Evolutionary conservation across 2,113 vertebrate species (phyloP), one percentile per base, ranked within the genome.

Genomic region (Chloropsis hardwickii): DNA sequence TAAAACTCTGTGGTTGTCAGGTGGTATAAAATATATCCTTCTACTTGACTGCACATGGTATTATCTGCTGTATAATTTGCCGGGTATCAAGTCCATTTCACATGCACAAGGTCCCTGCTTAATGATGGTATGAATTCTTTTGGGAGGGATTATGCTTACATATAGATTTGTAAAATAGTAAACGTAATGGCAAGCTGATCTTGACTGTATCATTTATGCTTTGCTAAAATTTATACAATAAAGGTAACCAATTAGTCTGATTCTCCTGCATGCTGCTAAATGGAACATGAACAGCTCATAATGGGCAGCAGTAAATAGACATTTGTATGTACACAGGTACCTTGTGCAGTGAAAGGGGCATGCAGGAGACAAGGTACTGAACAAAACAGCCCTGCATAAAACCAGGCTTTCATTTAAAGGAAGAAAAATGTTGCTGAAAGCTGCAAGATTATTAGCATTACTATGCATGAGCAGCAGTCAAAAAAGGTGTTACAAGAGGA

Each of bases 391-490:
- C 50, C 74, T 83, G 81, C 64, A 77, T 73, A 93, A 94, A 94
- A 78, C 22, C 53, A 92, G 78, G 48, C 60, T 81, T 86, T 94
- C 83, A 65, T 79, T 90, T 92, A 94, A 86, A 76, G 39, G 89
- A 94, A 96, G 84, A 96, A 94, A 91, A 96, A 97, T 88, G 92
- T 91, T 31, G 2, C 69, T 56, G 87, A 96, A 95, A 94, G 71
- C 92, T 84, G 94, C 67, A 66, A 65, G 94, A 92, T 94, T 92
- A 94, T 94, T 90, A 90, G 60, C 94, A 94, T 97, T 97, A 93
- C 93, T 96, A 96, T 97, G 95, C 94, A 96, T 86, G 84, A 96
- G 81, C 69, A 62, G 71, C 72, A 89, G 90, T 92, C 81, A 76
- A 94, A 91, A 86, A 94, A 83, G 78, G 86, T 90, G 95, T 94